These are phyloP conservation scores for Heliopora coerulea DNA, from an alignment of 92 coral and sea anemone genomes.

Conservation along the genomic window DNA sequence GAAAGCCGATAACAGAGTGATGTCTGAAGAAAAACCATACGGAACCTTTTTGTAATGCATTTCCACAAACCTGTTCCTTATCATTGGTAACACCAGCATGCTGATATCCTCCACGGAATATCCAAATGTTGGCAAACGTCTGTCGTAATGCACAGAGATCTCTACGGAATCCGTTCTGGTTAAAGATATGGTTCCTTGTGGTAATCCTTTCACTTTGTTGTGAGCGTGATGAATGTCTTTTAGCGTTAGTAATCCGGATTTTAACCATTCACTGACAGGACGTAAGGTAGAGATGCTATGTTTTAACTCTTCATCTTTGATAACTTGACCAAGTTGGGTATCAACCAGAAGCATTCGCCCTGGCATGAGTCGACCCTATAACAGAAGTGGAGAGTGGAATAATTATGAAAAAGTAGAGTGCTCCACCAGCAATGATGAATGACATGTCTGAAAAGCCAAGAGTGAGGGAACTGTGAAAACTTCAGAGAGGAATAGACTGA, in stretches of 20 bases:
- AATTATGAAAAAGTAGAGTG: too few relatives aligned
- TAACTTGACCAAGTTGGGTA: constrained; percentile 66
- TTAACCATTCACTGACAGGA: constrained; percentile 74
- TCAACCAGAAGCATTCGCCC: constrained; percentile 91
- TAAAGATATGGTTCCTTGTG: constrained; percentile 50
- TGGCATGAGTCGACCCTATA: constrained; percentile 88
- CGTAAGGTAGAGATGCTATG: constrained; percentile 65
- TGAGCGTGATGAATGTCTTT: constrained; percentile 70
- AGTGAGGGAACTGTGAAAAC: too few relatives aligned
- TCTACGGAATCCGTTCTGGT: constrained; percentile 56
- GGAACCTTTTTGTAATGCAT: background rate
- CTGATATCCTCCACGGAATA: constrained; percentile 89
- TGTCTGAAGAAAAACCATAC: too few relatives aligned
- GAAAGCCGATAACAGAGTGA: too few relatives aligned
- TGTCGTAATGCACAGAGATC: constrained; percentile 64
- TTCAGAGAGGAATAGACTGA: too few relatives aligned
- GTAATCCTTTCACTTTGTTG: constrained; percentile 53
- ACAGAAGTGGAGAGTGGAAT: background rate
- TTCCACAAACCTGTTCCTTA: constrained; percentile 71
- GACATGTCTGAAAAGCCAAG: too few relatives aligned
- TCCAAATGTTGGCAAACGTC: constrained; percentile 83
- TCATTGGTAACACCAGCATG: constrained; percentile 86
- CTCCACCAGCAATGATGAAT: too few relatives aligned
- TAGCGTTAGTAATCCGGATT: constrained; percentile 61
- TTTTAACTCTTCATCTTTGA: constrained; percentile 82